These are phyloP conservation scores for Synodontis membranacea DNA, from an alignment of 2,113 vertebrate genomes.

Conservation along the genomic window DNA sequence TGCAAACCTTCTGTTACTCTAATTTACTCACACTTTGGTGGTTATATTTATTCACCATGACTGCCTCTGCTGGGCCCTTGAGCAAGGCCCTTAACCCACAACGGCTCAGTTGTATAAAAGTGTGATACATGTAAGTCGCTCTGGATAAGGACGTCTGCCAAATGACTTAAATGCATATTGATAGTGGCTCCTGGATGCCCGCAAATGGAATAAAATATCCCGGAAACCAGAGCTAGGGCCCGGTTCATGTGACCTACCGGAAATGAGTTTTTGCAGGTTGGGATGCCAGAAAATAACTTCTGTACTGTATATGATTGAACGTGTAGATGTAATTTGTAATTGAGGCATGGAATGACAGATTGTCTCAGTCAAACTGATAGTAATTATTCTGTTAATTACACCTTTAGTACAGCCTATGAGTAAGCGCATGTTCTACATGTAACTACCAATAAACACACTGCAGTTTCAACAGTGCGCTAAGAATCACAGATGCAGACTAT, in stretches of 20 bases:
- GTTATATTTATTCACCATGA: not conserved
- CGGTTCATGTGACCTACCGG: too few species aligned
- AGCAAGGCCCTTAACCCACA: too few species aligned
- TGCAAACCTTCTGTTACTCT: not conserved
- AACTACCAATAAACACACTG: not conserved
- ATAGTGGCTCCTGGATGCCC: too few species aligned
- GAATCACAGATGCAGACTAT: not conserved
- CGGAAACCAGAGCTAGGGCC: too few species aligned
- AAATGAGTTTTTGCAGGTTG: too few species aligned
- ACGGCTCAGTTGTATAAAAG: too few species aligned
- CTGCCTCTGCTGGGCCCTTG: too few species aligned
- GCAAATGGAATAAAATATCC: too few species aligned
- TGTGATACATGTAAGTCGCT: too few species aligned
- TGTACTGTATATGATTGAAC: not conserved
- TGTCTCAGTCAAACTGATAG: not conserved
- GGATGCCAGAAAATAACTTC: not conserved
- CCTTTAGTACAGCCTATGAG: not conserved
- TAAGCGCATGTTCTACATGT: not conserved
- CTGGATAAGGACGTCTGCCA: too few species aligned
- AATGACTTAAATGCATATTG: too few species aligned
- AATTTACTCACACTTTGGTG: not conserved
- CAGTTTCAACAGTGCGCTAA: not conserved
- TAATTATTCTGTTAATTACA: not conserved
- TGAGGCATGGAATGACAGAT: not conserved
- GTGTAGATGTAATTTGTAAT: not conserved